Conservation (phyloP, 2,888 invertebrate genomes). For the Papilio demoleus region DNA sequence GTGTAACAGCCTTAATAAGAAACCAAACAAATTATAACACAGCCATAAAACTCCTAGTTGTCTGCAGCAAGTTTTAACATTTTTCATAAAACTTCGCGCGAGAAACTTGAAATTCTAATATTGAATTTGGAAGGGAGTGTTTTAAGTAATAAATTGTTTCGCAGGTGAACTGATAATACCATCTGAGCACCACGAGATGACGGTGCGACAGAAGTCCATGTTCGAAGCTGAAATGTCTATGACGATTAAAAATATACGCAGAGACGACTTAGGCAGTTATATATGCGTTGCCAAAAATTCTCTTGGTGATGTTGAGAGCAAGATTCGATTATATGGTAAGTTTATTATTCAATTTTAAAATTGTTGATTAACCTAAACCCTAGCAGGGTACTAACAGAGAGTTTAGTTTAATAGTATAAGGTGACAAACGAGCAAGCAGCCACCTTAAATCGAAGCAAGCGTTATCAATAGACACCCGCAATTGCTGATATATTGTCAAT, state of each 20-base stretch:
- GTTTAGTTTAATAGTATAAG: too few relatives aligned
- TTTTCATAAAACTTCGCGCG: conserved; percentile 80
- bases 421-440: too few relatives aligned
- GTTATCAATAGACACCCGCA: too few relatives aligned
- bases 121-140: conserved; percentile 79
- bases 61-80: conserved; percentile 80
- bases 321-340: conserved; percentile 93
- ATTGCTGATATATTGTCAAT: too few relatives aligned
- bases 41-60: conserved; percentile 79
- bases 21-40: conserved; percentile 79
- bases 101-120: conserved; percentile 80
- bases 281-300: conserved; percentile 94
- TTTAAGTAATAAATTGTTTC: conserved; percentile 73
- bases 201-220: conserved; percentile 87
- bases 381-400: too few relatives aligned
- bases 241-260: conserved; percentile 90
- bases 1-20: conserved; percentile 71
- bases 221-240: conserved; percentile 94
- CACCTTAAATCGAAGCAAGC: too few relatives aligned
- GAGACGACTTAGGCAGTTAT: conserved; percentile 92
- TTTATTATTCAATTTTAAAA: not conserved
- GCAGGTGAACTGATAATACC: conserved; percentile 93
- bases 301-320: conserved; percentile 94
- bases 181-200: conserved; percentile 92
- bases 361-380: not conserved